Conservation (phyloP, 2,113 vertebrate genomes). For the Perca flavescens region DNA sequence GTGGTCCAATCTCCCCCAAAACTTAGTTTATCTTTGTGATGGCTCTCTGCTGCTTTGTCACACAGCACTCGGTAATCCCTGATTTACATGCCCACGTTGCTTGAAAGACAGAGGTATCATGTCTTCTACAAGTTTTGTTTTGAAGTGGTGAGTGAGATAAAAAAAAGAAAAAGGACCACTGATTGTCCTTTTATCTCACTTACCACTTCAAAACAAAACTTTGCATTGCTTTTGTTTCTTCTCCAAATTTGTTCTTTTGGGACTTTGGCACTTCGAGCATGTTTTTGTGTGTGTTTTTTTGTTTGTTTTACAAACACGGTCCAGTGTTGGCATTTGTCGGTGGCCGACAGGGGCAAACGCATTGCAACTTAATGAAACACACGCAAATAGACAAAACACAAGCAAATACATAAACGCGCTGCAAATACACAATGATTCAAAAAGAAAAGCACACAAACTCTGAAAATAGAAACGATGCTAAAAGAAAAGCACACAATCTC, state of each 20-base stretch:
- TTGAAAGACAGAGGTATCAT: conserved; percentile 5
- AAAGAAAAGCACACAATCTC: no score
- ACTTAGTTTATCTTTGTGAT: conserved; percentile 8
- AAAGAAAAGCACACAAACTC: no score
- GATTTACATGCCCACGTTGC: background rate
- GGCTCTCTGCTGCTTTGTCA: conserved; percentile 16
- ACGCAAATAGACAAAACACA: no score
- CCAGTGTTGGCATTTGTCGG: conserved; percentile 4
- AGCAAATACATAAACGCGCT: no score
- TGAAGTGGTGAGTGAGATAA: background rate
- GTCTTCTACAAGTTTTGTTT: conserved; percentile 17
- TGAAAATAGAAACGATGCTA: no score
- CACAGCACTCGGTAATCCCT: conserved; percentile 21
- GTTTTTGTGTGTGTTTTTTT: conserved; percentile 1
- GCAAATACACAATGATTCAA: no score
- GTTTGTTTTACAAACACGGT: background rate
- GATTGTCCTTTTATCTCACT: background rate
- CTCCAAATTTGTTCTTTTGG: conserved; percentile 6
- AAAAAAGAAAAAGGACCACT: background rate
- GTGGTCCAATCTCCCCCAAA: conserved; percentile 6
- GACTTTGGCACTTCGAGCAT: background rate
- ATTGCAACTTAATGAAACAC: no score
- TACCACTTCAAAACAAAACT: background rate
- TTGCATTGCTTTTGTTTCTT: background rate
- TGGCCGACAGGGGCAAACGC: no score